Conservation (phyloP, 2,797 vertebrate genomes). For the Tenualosa ilisha region DNA sequence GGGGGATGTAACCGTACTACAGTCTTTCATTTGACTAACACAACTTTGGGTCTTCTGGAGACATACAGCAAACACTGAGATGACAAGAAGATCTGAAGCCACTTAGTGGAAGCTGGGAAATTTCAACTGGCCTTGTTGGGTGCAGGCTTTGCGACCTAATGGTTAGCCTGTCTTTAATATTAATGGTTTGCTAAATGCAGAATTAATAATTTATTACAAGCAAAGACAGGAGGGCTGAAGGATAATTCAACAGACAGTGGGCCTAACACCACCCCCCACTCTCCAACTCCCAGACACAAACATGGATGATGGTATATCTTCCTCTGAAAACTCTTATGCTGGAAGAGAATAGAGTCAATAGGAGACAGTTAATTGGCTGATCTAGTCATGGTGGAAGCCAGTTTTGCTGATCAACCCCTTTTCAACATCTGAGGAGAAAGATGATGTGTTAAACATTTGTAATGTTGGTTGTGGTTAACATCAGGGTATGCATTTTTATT, state of each 20-base stretch:
- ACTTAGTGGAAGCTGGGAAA: background rate
- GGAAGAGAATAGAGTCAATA: background rate
- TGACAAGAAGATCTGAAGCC: background rate
- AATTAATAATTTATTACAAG: too few relatives aligned
- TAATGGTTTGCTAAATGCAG: background rate
- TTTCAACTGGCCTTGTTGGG: background rate
- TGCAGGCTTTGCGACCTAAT: background rate
- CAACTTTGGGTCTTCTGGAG: background rate
- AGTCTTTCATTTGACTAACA: background rate
- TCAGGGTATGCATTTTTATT: background rate
- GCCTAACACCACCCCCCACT: background rate
- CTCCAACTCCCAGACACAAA: background rate
- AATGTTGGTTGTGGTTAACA: background rate
- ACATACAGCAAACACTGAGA: background rate
- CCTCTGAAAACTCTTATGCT: background rate
- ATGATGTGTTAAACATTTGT: background rate
- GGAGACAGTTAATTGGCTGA: background rate
- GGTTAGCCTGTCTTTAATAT: background rate
- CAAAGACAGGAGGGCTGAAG: background rate
- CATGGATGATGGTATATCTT: background rate
- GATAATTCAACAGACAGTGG: too few relatives aligned
- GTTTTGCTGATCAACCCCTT: background rate
- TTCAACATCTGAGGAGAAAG: slow-evolving; percentile 15
- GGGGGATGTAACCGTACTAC: too few relatives aligned
- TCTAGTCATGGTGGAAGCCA: background rate